Conservation (phyloP, 2,888 invertebrate genomes). For the Aphodius granarius region DNA sequence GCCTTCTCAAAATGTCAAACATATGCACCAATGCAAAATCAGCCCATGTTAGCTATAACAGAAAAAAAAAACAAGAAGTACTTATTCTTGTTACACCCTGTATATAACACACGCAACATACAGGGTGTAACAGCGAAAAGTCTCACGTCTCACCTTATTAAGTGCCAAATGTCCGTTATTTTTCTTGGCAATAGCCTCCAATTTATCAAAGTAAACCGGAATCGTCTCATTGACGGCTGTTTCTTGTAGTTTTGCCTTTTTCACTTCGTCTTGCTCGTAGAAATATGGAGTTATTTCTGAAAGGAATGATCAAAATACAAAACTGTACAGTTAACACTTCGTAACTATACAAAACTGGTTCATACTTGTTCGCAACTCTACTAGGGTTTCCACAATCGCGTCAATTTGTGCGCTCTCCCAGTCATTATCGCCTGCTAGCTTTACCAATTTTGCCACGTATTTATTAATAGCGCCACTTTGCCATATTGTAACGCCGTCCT, state of each 20-base stretch:
- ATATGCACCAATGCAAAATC: background rate
- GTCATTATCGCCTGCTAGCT: conserved; percentile 58
- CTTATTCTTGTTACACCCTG: too few relatives aligned
- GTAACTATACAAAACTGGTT: background rate
- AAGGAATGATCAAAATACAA: background rate
- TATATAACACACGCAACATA: too few relatives aligned
- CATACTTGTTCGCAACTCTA: conserved; percentile 62
- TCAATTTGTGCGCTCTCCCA: conserved; percentile 67
- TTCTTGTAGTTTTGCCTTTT: conserved; percentile 56
- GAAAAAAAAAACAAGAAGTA: too few relatives aligned
- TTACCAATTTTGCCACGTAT: conserved; percentile 64
- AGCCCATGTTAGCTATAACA: conserved; percentile 16
- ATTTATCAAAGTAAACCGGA: conserved; percentile 60
- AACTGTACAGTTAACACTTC: background rate
- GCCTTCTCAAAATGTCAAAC: background rate
- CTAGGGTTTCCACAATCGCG: conserved; percentile 61
- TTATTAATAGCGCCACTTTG: conserved; percentile 64
- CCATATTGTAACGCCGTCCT: conserved; percentile 62
- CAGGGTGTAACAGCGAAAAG: too few relatives aligned
- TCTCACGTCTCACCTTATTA: conserved; percentile 43
- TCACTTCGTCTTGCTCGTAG: conserved; percentile 57
- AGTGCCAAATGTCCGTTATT: conserved; percentile 63
- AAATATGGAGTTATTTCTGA: conserved; percentile 57
- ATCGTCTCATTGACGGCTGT: conserved; percentile 56
- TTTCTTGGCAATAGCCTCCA: conserved; percentile 60